These are phyloP conservation scores for Arothron firmamentum DNA, from an alignment of 2,113 vertebrate species.

Conservation along the genomic window DNA sequence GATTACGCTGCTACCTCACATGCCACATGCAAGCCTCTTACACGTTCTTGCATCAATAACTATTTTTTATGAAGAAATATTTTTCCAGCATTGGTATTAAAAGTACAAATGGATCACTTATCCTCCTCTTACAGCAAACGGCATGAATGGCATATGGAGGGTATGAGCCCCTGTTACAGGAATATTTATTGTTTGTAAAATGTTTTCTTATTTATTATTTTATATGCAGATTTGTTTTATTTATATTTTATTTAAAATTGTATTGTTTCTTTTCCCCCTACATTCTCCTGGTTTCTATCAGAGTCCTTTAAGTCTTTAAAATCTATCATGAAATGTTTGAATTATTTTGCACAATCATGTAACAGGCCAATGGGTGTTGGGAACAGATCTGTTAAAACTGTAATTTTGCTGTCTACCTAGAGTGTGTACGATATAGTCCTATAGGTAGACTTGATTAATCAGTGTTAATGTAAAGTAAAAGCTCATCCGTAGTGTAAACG, in stretches of 20 bases:
- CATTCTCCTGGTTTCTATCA: constrained; percentile 51
- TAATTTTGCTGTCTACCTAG: constrained; percentile 56
- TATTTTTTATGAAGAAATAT: constrained; percentile 75
- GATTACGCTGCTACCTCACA: constrained; percentile 35
- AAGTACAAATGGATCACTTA: constrained; percentile 49
- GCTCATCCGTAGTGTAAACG: constrained; percentile 64
- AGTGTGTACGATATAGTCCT: constrained; percentile 66
- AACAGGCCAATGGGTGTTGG: constrained; percentile 33
- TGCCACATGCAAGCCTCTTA: constrained; percentile 33
- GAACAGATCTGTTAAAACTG: constrained; percentile 51
- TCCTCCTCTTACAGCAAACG: constrained; percentile 46
- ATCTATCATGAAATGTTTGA: constrained; percentile 60
- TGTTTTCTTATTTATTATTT: constrained; percentile 52
- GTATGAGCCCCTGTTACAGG: constrained; percentile 58
- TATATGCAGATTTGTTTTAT: constrained; percentile 36
- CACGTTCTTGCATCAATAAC: constrained; percentile 49
- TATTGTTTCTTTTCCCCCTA: constrained; percentile 52
- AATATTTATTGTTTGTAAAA: constrained; percentile 41
- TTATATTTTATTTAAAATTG: constrained; percentile 56
- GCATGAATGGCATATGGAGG: constrained; percentile 41
- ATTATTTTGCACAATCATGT: constrained; percentile 72
- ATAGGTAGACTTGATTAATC: constrained; percentile 67
- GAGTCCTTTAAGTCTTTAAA: constrained; percentile 59
- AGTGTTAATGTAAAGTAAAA: constrained; percentile 70
- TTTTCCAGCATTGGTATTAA: constrained; percentile 67